These are phyloP conservation scores for Actinernus sp. DNA, from an alignment of 92 coral and sea anemone species.

Conservation along the genomic window DNA sequence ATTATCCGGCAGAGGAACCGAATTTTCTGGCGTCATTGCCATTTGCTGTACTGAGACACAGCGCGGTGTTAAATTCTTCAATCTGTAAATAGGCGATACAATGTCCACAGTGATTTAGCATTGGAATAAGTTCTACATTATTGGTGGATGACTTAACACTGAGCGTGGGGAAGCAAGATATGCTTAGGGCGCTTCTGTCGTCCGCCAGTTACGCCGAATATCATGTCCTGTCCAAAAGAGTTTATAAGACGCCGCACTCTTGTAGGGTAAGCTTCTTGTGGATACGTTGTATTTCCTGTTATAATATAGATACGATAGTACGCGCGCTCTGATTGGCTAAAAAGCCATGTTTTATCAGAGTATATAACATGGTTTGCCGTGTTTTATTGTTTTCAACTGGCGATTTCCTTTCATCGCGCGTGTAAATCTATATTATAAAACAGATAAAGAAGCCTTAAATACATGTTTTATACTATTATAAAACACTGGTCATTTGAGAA, in stretches of 20 bases:
- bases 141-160: slow-evolving; percentile 52
- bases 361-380: no score
- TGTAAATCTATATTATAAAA: no score
- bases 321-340: no score
- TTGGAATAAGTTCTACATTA: slow-evolving; percentile 42
- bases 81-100: slow-evolving; percentile 54
- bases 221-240: slow-evolving; percentile 65
- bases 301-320: no score
- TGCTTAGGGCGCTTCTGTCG: slow-evolving; percentile 70
- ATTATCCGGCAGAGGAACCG: slow-evolving; percentile 55
- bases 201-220: slow-evolving; percentile 60
- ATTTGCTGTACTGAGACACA: slow-evolving; percentile 47
- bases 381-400: no score
- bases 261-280: not conserved
- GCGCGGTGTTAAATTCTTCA: slow-evolving; percentile 60
- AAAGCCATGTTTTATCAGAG: no score
- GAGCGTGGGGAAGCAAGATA: slow-evolving; percentile 58
- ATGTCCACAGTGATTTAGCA: slow-evolving; percentile 60
- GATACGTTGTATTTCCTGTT: slow-evolving; percentile 9
- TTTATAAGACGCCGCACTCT: slow-evolving; percentile 13
- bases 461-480: no score
- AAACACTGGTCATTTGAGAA: no score
- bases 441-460: no score
- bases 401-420: no score
- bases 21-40: slow-evolving; percentile 18